Base-by-base conservation (phyloP, 2,888 invertebrate genomes). In the Neoaliturus tenellus region DNA sequence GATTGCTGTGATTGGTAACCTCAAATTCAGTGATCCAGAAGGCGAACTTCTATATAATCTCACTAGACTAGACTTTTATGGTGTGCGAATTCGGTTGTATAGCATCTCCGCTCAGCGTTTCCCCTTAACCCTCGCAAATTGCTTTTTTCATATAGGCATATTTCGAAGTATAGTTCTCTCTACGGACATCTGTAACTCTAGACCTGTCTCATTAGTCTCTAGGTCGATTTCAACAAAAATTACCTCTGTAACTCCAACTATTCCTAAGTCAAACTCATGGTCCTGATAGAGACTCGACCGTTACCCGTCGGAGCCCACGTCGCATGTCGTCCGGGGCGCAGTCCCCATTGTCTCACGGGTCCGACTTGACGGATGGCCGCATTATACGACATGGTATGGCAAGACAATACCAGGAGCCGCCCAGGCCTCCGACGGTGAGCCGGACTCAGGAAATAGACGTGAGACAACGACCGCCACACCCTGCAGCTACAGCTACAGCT, bases 361-460 rank as follows among this genome's bases (percentile, higher is more conserved):
- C 62, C 62, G 62, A 62, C 62, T 62, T 62, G 62, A 62, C 62
- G 28, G 62, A 62, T 62, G 62, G 62, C 14, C 62, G 62, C 31
- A 62, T 62, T 62, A 62, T 62, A 28, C 62, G 55, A 55, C 55
- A 55, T 55, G 55, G 23, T 25, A 55, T 25, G 55, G 25, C 55
- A 28, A 14, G 28, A 62, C 62, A 62, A 62, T 62, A 62, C 62
- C 62, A 62, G 62, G 62, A 62, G 62, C 58, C 58, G 58, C 58
- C 58, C 58, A 58, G 20, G n/a, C 31, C n/a, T 14, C 23, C 44
- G 17, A 14, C 39, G 6, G 5, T 14, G 62, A 62, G 62, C 28
- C 62, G 62, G 62, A 62, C 62, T 28, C 62, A 62, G 62, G 62
- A 62, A 62, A 62, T 28, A 62, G 62, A 62, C 62, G 62, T 62